These are phyloP conservation scores for Glossophaga mutica DNA, from an alignment of 2,797 vertebrate species.

Conservation along the genomic window DNA sequence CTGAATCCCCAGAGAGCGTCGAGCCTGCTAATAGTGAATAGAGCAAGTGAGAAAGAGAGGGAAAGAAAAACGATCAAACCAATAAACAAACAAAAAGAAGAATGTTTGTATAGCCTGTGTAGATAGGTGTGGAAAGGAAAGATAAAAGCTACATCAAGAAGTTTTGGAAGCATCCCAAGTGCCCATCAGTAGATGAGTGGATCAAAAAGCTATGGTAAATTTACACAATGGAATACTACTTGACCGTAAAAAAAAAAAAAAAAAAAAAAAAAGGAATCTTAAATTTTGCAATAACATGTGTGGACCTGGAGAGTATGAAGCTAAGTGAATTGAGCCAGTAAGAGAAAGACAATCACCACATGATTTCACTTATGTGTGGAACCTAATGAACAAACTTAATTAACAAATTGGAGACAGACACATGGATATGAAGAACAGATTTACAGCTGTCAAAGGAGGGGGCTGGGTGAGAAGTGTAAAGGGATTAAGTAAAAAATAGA, in stretches of 20 bases:
- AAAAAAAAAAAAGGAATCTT: neutral
- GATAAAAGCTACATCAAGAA: neutral
- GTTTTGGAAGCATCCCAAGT: neutral
- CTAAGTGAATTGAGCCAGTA: neutral
- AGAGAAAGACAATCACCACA: neutral
- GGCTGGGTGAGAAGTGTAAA: neutral
- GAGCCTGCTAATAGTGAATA: neutral
- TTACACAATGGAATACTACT: neutral
- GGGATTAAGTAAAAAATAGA: neutral
- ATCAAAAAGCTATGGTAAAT: neutral
- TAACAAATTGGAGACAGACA: neutral
- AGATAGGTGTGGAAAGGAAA: neutral
- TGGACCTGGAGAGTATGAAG: neutral
- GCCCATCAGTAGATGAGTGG: neutral
- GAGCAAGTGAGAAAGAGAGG: neutral
- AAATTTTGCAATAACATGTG: neutral
- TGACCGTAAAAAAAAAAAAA: neutral
- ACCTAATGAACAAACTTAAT: neutral
- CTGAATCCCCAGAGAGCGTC: neutral
- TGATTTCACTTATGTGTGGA: neutral
- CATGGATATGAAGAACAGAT: neutral
- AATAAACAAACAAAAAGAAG: neutral
- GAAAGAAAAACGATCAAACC: neutral
- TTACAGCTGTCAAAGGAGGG: neutral
- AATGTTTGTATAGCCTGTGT: neutral